Evolutionary conservation across 2,888 invertebrate genomes (phyloP), one percentile per base, ranked within the genome.

Genomic region (Acanthosepion pharaonis): DNA sequence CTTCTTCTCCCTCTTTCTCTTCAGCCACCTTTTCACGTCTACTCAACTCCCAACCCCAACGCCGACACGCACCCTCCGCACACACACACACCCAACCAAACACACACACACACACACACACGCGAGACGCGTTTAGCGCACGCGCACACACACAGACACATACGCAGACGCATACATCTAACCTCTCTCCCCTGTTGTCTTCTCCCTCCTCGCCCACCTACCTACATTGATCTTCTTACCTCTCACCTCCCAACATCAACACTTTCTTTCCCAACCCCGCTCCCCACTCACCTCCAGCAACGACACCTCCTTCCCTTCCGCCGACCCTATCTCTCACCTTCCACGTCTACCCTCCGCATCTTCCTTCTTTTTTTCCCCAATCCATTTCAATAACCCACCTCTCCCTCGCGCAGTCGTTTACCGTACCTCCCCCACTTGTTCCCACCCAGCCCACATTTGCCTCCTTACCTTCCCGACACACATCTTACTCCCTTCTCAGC

Each of bases 11-110:
- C 18, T 78, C 78, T 33, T 33, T n/a, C 78, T 33, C 78, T 78
- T n/a, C 78, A 78, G 78, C 78, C 78, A 78, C 78, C 78, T 78
- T 78, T 78, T 78, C 78, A n/a, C 78, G n/a, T 78, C 78, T n/a
- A 78, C 78, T 78, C 78, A 33, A n/a, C 78, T 78, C n/a, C 78
- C 33, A n/a, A 78, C n/a, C 78, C 78, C 11, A n/a, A n/a, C 78
- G 1, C n/a, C 78, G 11, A 78, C n/a, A 8, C 59, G 4, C 59
- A 59, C 20, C 59, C 23, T 23, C 20, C 59, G 20, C 51, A 51
- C 51, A 1, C 51, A 51, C 51, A 51, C 51, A 6, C 8, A 51
- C 51, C 3, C 20, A 15, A 20, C 15, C 55, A 55, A 15, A 55
- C 18, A 55, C 55, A 15, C 15, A 55, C 55, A 53, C 55, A 55